Percentiles rank a stretch among this genome's conserved stretches.
These are phyloP conservation scores for Diaprepes abbreviatus DNA, from an alignment of 2,888 invertebrate species.

Conservation along the genomic window DNA sequence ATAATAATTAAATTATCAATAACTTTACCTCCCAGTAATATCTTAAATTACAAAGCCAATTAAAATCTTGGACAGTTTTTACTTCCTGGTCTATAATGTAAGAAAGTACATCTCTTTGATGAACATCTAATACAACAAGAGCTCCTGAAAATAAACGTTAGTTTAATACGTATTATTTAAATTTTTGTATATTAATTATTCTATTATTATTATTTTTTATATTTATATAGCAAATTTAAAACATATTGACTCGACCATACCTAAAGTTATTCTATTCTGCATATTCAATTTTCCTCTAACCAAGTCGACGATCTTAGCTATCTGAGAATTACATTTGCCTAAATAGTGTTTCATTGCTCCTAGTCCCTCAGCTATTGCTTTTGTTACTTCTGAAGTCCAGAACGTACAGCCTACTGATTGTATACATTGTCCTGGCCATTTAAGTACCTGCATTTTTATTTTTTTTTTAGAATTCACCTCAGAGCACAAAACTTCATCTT, in stretches of 20 bases:
- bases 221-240: too few relatives aligned
- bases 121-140: constrained; percentile 92
- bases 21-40: constrained; percentile 84
- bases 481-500: too few relatives aligned
- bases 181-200: too few relatives aligned
- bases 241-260: constrained; percentile 61
- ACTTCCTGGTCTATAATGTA: constrained; percentile 78
- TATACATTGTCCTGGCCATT: constrained; percentile 92
- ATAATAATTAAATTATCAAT: too few relatives aligned
- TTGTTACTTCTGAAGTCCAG: constrained; percentile 93
- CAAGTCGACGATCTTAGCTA: constrained; percentile 85
- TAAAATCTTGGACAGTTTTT: constrained; percentile 83
- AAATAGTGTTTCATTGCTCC: constrained; percentile 76
- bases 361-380: constrained; percentile 76
- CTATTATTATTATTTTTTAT: too few relatives aligned
- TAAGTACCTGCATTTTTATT: constrained; percentile 92
- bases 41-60: constrained; percentile 90
- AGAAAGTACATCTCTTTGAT: constrained; percentile 88
- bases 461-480: neutral
- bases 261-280: constrained; percentile 90
- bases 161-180: too few relatives aligned
- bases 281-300: constrained; percentile 88
- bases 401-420: constrained; percentile 88
- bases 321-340: constrained; percentile 80
- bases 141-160: constrained; percentile 74